phyloP scores from a whole-genome alignment of 1,140 invertebrate species.

The Aethina tumida region DNA sequence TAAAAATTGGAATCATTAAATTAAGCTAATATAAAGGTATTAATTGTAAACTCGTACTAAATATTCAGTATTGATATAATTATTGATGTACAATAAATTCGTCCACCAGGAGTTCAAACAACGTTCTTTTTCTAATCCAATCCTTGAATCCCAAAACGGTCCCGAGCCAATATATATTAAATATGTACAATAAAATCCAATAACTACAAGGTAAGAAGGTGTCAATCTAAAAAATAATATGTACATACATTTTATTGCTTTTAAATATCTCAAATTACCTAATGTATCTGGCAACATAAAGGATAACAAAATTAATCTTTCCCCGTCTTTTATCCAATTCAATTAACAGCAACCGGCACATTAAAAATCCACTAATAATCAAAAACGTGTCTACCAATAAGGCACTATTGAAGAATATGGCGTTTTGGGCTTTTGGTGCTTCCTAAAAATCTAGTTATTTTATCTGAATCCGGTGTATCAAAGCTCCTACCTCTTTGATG shows the following conservation, averaged over 20 bases:
- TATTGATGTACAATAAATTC: constrained; percentile 77
- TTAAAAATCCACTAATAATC: constrained; percentile 56
- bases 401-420: constrained; percentile 46
- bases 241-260: not conserved
- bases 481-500: constrained; percentile 42
- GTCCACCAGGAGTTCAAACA: constrained; percentile 73
- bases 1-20: constrained; percentile 32
- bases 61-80: constrained; percentile 59
- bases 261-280: constrained; percentile 36
- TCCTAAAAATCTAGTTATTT: constrained; percentile 18
- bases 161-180: constrained; percentile 52
- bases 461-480: constrained; percentile 24
- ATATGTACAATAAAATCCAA: constrained; percentile 60
- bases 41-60: constrained; percentile 40
- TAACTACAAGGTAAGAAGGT: constrained; percentile 55
- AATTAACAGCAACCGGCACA: constrained; percentile 51
- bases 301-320: constrained; percentile 46
- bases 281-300: constrained; percentile 53
- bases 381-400: constrained; percentile 61
- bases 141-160: constrained; percentile 53
- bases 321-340: constrained; percentile 56
- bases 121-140: constrained; percentile 49
- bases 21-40: constrained; percentile 5
- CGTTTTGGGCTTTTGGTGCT: constrained; percentile 9
- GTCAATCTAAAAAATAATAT: constrained; percentile 47